Base-by-base conservation (phyloP, 2,888 invertebrate species). In the Meloe dianella region DNA sequence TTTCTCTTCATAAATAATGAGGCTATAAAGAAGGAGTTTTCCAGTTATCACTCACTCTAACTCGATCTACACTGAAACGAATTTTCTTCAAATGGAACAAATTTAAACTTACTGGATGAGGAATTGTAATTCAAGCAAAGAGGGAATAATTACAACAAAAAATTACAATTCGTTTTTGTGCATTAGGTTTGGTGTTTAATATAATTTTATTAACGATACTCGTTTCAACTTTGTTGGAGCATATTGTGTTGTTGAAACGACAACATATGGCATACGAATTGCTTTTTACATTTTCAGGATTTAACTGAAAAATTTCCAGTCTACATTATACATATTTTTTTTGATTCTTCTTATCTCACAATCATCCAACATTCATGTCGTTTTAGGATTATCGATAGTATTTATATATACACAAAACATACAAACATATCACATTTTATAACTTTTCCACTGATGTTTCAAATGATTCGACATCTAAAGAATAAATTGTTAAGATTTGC, bases 401-500 rank as follows among this genome's bases (percentile, higher is more conserved):
- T 4, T 5, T n/a, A 5, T 41, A 38, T 17, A n/a, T 5, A 38
- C 8, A 47, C 47, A 47, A 20, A n/a, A n/a, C n/a, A 47, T n/a
- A 47, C 47, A 20, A 20, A 20, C 47, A n/a, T 8, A 41, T 17
- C 35, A 35, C 10, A 35, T 35, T 35, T 41, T 41, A 41, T 41
- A 24, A 24, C 24, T 54, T 24, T 54, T 7, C 54, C 12, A 24
- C 22, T 54, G 54, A 27, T 54, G 24, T n/a, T n/a, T n/a, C n/a
- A n/a, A n/a, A 54, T 24, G 14, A 54, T 54, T 24, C 54, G 12
- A 24, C 24, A 54, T 54, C 24, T 24, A 24, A 22, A 54, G n/a
- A 54, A 9, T 54, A 47, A 47, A 47, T 47, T 20, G 47, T 47
- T 9, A 20, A 47, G 47, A 47, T 54, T 54, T 54, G 54, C 54